phyloP scores from a whole-genome alignment of 2,888 invertebrate genomes.

The Oscheius sp. region DNA sequence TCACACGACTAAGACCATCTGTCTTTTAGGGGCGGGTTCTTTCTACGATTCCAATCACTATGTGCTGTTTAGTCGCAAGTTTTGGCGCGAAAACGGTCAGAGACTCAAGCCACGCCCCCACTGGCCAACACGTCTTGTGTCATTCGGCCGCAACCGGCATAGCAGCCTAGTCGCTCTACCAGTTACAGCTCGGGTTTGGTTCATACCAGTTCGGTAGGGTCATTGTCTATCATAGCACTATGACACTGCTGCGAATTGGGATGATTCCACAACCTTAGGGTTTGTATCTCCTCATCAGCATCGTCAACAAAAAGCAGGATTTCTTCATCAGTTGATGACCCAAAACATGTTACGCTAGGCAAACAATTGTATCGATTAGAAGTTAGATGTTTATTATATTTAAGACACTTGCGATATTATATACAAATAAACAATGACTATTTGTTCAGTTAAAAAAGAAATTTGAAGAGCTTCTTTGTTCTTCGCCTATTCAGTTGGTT shows the following conservation, averaged over 20 bases:
- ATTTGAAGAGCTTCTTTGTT: conserved; percentile 34
- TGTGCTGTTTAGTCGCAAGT: not conserved
- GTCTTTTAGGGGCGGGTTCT: not conserved
- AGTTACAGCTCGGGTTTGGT: conserved; percentile 13
- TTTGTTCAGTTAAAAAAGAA: not conserved
- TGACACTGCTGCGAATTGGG: conserved; percentile 46
- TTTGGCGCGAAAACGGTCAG: conserved; percentile 32
- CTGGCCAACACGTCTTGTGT: conserved; percentile 26
- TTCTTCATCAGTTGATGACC: no score
- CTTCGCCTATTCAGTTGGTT: conserved; percentile 42
- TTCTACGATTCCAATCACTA: conserved; percentile 12
- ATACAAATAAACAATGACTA: not conserved
- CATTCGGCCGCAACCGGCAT: conserved; percentile 29
- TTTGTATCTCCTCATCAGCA: no score
- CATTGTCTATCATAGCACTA: conserved; percentile 34
- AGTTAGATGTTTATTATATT: not conserved
- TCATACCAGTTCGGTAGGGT: conserved; percentile 33
- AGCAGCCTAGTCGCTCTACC: conserved; percentile 23
- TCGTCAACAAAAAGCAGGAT: not conserved
- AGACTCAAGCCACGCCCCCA: conserved; percentile 22
- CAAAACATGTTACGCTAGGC: not conserved
- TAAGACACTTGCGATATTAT: not conserved
- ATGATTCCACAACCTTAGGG: conserved; percentile 7
- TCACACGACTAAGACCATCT: not conserved
- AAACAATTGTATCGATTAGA: not conserved